Percentiles rank a stretch among this genome's conserved stretches.
Conservation (phyloP, 1,140 invertebrate species). For the Thrips palmi region DNA sequence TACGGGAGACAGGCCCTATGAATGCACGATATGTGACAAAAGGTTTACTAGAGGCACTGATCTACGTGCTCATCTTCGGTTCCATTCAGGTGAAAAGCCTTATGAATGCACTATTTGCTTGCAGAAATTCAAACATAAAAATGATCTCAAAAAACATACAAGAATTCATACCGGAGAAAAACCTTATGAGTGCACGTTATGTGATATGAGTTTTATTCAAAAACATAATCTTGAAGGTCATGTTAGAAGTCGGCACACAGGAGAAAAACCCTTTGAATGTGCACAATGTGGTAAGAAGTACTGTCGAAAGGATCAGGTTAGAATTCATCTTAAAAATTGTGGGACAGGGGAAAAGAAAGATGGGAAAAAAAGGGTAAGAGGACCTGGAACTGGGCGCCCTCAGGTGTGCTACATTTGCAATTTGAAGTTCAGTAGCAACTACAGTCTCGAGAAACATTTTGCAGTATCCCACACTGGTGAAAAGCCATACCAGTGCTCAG, state of each 20-base stretch:
- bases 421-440: too few species aligned
- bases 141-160: conserved; percentile 26
- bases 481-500: conserved; percentile 40
- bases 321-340: conserved; percentile 15
- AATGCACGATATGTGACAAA: conserved; percentile 55
- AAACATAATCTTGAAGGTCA: too few species aligned
- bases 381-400: too few species aligned
- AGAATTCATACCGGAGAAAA: conserved; percentile 13
- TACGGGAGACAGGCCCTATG: conserved; percentile 56
- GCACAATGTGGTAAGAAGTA: conserved; percentile 42
- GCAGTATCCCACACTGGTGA: conserved; percentile 39
- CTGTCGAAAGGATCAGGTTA: too few species aligned
- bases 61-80: not conserved
- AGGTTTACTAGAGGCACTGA: conserved; percentile 51
- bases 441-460: too few species aligned
- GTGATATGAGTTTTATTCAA: too few species aligned
- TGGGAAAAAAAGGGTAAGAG: too few species aligned
- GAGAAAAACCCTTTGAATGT: conserved; percentile 53
- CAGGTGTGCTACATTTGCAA: too few species aligned
- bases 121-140: conserved; percentile 25
- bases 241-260: too few species aligned
- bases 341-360: conserved; percentile 16
- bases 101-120: conserved; percentile 21
- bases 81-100: conserved; percentile 14
- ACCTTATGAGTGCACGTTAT: conserved; percentile 14